Percentiles rank a stretch among this genome's conserved stretches.
Evolutionary conservation across 2,113 vertebrate genomes (phyloP).

Genomic region (Entomyzon cyanotis): DNA sequence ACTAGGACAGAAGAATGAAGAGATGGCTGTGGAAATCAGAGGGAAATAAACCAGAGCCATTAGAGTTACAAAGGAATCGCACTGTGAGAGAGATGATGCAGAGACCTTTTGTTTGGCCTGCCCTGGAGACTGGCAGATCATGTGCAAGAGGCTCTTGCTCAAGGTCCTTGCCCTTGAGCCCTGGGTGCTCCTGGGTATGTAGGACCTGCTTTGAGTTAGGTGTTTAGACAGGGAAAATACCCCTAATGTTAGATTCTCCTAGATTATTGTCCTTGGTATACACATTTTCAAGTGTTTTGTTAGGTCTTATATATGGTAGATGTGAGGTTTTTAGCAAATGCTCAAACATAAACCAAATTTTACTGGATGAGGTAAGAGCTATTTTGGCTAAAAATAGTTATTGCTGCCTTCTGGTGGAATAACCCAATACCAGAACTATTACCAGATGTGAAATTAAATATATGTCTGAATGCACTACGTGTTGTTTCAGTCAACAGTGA

Average conservation of each 20-base stretch:
- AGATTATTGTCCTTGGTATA: not conserved
- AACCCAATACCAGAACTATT: not conserved
- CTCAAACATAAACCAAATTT: not conserved
- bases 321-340: not conserved
- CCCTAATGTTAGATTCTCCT: not conserved
- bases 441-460: not conserved
- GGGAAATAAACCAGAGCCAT: not conserved
- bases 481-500: not conserved
- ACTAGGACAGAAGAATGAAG: not conserved
- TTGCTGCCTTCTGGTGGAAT: not conserved
- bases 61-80: not conserved
- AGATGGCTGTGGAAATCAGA: not conserved
- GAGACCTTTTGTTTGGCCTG: not conserved
- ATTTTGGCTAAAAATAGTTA: conserved; percentile 30
- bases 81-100: not conserved
- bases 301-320: not conserved
- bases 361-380: conserved; percentile 9
- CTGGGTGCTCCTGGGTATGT: not conserved
- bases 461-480: not conserved
- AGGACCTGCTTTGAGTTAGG: not conserved
- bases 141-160: not conserved
- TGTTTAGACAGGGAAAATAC: not conserved
- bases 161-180: not conserved
- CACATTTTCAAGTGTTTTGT: not conserved
- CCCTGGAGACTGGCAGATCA: not conserved